Conservation (phyloP, 2,888 invertebrate genomes). For the Himalopsyche tibetana region DNA sequence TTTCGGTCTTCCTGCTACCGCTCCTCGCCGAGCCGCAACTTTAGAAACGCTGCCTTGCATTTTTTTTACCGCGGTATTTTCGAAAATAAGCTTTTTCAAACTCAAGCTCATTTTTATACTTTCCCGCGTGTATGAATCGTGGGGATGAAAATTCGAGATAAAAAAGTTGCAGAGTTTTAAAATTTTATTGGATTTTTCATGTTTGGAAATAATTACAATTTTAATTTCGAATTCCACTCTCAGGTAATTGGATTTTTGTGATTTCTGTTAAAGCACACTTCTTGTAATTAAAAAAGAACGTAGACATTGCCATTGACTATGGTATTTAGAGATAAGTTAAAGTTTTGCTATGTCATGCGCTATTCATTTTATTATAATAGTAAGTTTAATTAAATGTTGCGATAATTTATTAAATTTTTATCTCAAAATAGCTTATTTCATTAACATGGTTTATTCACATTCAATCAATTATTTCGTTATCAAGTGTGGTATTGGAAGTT, state of each 20-base stretch:
- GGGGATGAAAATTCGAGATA: conserved; percentile 18
- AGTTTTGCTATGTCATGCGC: no score
- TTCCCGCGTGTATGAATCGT: background rate
- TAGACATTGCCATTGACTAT: no score
- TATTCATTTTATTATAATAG: no score
- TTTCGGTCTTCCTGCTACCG: background rate
- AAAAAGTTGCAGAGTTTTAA: background rate
- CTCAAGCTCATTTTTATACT: conserved; percentile 6
- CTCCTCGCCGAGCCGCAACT: background rate
- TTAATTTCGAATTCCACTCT: background rate
- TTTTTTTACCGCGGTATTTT: background rate
- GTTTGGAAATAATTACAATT: conserved; percentile 11
- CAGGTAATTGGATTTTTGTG: conserved; percentile 2
- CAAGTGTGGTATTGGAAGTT: no score
- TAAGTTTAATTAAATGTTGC: no score
- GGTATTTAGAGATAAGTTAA: no score
- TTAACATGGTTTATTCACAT: no score
- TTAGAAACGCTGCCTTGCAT: conserved; percentile 26
- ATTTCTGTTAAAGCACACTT: background rate
- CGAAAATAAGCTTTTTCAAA: conserved; percentile 12
- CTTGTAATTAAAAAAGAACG: background rate
- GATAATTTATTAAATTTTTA: no score
- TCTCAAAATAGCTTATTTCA: no score
- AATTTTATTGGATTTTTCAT: conserved; percentile 22
- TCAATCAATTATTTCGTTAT: no score